Evolutionary conservation across 2,888 invertebrate species (phyloP), one percentile per base, ranked within the genome.

Genomic region (Drosophila quinaria): DNA sequence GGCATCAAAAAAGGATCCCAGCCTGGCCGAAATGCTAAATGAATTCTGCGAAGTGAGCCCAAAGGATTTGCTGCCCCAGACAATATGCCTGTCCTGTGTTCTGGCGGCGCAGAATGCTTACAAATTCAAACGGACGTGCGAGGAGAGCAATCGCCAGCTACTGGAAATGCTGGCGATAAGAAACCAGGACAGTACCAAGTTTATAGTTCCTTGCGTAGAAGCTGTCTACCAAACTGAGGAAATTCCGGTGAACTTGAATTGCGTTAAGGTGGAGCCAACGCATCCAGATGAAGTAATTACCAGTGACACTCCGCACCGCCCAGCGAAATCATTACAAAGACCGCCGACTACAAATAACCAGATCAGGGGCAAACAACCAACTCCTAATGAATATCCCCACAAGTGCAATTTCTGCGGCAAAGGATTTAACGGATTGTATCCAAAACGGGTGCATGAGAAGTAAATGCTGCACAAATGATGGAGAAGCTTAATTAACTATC

Each of bases 391-490:
- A 73, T 94, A 94, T 71, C 94, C 94, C 0, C 94, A 93, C 77
- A 94, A 94, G 78, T 94, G 94, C 78, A 93, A 93, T 88, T 94
- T 92, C 81, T 94, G 94, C 70, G 93, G 92, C 17, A 94, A 94
- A 90, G 94, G 91, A 60, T 94, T 94, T 81, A 93, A 93, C 0
- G 89, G 94, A 39, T 92, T 93, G 0, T 94, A 94, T 2, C 94
- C 94, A 87, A 87, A 94, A 55, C 94, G 93, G 13, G 93, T 94
- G 1, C 94, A 94, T 69, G 94, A 94, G 81, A 91, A 94, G 78
- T 94, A 93, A 68, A 70, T 73, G 3, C 17, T 17, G 8, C 9
- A 13, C 39, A 10, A 10, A 6, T 25, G 37, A n/a, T n/a, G 25
- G 10, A 31, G 4, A 10, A 9, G 2, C 10, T 15, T 51, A 9